Base-by-base conservation (phyloP, 2,797 vertebrate species). In the Huso huso region DNA sequence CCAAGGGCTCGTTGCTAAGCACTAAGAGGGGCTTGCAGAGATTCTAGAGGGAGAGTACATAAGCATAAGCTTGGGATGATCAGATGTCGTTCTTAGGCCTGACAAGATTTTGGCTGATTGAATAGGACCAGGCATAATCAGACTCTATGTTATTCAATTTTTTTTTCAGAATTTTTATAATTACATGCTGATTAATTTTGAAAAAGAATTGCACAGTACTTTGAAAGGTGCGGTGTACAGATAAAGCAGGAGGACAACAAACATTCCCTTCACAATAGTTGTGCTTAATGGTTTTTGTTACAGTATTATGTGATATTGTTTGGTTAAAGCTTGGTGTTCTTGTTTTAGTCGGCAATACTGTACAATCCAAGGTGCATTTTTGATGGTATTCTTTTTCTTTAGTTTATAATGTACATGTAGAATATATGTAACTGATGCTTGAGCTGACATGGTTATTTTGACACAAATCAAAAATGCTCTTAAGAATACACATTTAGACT, bases 1-100 rank as follows among this genome's bases (percentile, higher is more conserved):
- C 88, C 85, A 84, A 81, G 87, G 88, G 87, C 82, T 74, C 79
- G 89, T 90, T 90, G 89, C 89, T 89, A 90, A 89, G 89, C 88
- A 87, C 82, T 88, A 83, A 87, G 85, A 88, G 80, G 84, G 84
- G 83, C 85, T 85, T 70, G 76, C 72, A 76, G 72, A 64, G 68
- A 77, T 81, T 77, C 81, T 72, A 73, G 68, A 68, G 76, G 77
- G 78, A 79, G 70, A 69, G 69, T 65, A 50, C 64, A 62, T 48
- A 50, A 66, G 12, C 37, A 15, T 58, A 49, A 7, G 59, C 51
- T 37, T 49, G 65, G 23, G n/a, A 61, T 62, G 51, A 58, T 52
- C 60, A 66, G 51, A 10, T 48, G 50, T 65, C 49, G 65, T 52
- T 51, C 51, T 61, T 62, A 62, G 61, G 18, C 61, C 61, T 62